Conservation (phyloP, 2,888 invertebrate species). For the Dioctria rufipes region DNA sequence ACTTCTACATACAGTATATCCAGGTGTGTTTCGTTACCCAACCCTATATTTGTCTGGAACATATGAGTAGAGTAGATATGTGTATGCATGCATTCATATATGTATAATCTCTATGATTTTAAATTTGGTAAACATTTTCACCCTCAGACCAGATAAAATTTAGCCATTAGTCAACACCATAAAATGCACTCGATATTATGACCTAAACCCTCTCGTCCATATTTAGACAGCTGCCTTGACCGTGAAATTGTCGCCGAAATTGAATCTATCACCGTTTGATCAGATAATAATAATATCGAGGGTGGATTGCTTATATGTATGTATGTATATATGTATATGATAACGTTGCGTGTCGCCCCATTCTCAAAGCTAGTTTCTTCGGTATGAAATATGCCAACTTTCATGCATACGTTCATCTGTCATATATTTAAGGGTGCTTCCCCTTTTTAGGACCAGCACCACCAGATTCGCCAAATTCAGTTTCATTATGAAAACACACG, state of each 20-base stretch:
- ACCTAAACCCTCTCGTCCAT: not conserved
- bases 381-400: constrained; percentile 1
- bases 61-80: no score
- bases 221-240: constrained; percentile 51
- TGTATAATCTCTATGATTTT: not conserved
- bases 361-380: not conserved
- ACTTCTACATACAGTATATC: not conserved
- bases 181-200: constrained; percentile 35
- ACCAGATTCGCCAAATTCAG: constrained; percentile 31
- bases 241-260: constrained; percentile 52
- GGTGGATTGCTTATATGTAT: constrained; percentile 10
- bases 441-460: constrained; percentile 2
- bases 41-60: not conserved
- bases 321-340: not conserved
- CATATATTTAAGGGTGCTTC: not conserved
- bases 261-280: constrained; percentile 32
- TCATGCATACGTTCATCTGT: not conserved
- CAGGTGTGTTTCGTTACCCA: constrained; percentile 15
- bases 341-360: constrained; percentile 13
- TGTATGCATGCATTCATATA: no score
- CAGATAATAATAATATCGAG: constrained; percentile 26
- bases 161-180: constrained; percentile 53
- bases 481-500: constrained; percentile 32
- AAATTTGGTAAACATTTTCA: constrained; percentile 21
- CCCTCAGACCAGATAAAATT: constrained; percentile 38